phyloP scores from a whole-genome alignment of 2,113 vertebrate genomes.

The Gasterosteus aculeatus region DNA sequence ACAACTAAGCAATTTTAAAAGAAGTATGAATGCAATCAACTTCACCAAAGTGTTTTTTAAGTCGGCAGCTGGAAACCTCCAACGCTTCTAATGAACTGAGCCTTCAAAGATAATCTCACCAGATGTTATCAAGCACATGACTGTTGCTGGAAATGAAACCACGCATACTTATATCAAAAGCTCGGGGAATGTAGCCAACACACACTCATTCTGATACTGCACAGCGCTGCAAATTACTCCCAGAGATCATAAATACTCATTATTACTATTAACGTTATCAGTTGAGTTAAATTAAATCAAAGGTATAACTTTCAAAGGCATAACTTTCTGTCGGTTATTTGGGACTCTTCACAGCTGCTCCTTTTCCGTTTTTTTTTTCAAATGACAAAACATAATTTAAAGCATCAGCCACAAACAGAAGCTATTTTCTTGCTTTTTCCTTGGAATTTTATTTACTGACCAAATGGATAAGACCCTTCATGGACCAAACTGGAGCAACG shows the following conservation, averaged over 20 bases:
- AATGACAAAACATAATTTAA: not conserved
- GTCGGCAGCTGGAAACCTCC: conserved; percentile 46
- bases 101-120: conserved; percentile 59
- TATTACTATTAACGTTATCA: conserved; percentile 30
- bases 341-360: not conserved
- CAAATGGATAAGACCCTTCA: conserved; percentile 67
- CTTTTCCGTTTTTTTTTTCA: not conserved
- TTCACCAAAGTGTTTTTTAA: conserved; percentile 55
- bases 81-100: conserved; percentile 52
- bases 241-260: conserved; percentile 25
- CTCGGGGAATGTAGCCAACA: conserved; percentile 35
- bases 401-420: conserved; percentile 23
- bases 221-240: conserved; percentile 19
- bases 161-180: conserved; percentile 39
- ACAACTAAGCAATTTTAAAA: conserved; percentile 46
- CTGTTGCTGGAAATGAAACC: conserved; percentile 55
- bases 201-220: conserved; percentile 34
- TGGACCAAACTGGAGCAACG: conserved; percentile 58
- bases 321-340: conserved; percentile 13
- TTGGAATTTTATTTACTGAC: conserved; percentile 79
- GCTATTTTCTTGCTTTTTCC: conserved; percentile 15
- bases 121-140: conserved; percentile 51
- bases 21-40: conserved; percentile 46
- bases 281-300: conserved; percentile 25
- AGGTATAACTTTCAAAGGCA: conserved; percentile 8